Evolutionary conservation across 64 coral and sea anemone genomes (phyloP), one percentile per base, ranked within the genome.

Genomic region (Pachyseris speciosa): DNA sequence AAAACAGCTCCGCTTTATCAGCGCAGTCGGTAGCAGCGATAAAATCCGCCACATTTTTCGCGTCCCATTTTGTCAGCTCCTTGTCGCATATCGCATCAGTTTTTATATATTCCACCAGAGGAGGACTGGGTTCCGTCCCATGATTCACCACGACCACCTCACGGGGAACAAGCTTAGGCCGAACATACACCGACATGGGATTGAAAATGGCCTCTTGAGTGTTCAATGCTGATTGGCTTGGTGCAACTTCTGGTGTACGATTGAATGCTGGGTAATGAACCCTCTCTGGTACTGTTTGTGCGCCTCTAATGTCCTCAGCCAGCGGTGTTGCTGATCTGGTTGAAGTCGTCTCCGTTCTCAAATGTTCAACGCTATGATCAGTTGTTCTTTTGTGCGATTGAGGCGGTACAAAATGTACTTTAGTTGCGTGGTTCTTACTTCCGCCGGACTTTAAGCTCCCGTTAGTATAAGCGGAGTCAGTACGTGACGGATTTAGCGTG

Each of bases 51-150:
- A 97, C 95, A 68, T 97, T 97, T 42, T 74, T 77, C 20, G 91
- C 95, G 16, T 59, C 84, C 95, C 95, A 97, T 64, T 85, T 84
- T 3, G 86, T 89, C 42, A 97, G 77, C 10, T 89, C 85, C 26
- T 86, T 88, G 45, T 86, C 78, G 69, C 95, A 97, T 28, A 97
- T 97, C 5, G 83, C 74, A 33, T 93, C 86, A 32, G 95, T 97
- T 32, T 94, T 97, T 32, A 97, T 97, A 44, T 97, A 97, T 78
- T 97, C 90, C 3, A 97, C 95, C 26, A 97, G 65, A 15, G 95
- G 91, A 7, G 89, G 77, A 45, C 89, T 88, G 40, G 60, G 73
- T 4, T 91, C 83, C 7, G 70, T 70, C 2, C 53, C 80, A 16
- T 90, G 91, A 85, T 67, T 80, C 6, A 92, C 91, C 7, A 78